Evolutionary conservation across 2,113 vertebrate species (phyloP).

Genomic region (Limanda limanda): DNA sequence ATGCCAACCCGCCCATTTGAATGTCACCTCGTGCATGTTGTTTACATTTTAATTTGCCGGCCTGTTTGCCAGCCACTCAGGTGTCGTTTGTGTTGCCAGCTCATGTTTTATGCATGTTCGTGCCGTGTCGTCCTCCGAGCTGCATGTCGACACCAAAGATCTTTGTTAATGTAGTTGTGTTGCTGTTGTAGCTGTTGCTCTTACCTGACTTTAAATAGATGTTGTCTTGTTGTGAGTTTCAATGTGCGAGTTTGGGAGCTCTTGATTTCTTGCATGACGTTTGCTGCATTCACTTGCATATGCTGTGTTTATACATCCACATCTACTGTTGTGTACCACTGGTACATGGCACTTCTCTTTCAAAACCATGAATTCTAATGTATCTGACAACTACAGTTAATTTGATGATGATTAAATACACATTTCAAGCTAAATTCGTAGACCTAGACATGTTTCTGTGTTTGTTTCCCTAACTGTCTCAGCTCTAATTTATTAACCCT

Average conservation of each 20-base stretch:
- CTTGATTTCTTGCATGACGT: constrained; percentile 13
- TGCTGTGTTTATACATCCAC: constrained; percentile 8
- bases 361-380: neutral
- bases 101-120: constrained; percentile 44
- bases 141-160: constrained; percentile 42
- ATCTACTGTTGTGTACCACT: neutral
- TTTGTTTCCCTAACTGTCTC: constrained; percentile 43
- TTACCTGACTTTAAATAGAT: constrained; percentile 15
- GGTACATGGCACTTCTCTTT: constrained; percentile 9
- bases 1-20: constrained; percentile 44
- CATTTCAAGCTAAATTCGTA: neutral
- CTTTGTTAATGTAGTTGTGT: constrained; percentile 5
- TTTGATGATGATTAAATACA: neutral
- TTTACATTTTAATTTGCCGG: constrained; percentile 27
- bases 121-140: constrained; percentile 26
- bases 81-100: neutral
- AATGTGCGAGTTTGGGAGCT: constrained; percentile 16
- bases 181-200: constrained; percentile 28
- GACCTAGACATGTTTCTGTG: neutral
- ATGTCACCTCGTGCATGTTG: constrained; percentile 50
- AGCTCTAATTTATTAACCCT: constrained; percentile 49
- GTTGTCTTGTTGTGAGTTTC: neutral
- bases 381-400: neutral
- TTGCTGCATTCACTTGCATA: constrained; percentile 7
- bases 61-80: constrained; percentile 8